Evolutionary conservation across 2,797 vertebrate genomes (phyloP).

Genomic region (Poecilia gillii): DNA sequence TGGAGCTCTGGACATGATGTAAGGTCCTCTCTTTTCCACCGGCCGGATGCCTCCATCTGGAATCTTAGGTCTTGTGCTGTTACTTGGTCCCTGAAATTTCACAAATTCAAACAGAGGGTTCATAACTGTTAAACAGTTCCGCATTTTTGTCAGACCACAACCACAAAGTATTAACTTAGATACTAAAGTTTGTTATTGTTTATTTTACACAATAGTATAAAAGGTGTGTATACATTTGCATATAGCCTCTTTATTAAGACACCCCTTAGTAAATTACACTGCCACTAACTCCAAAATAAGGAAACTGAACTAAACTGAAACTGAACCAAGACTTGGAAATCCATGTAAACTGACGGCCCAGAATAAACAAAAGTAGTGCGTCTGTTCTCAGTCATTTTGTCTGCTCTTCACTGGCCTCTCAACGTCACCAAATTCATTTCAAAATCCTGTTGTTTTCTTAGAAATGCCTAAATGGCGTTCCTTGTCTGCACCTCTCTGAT

Average conservation of each 20-base stretch:
- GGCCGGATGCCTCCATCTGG: constrained; percentile 65
- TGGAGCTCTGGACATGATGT: constrained; percentile 88
- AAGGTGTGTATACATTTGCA: not conserved
- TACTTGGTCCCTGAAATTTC: constrained; percentile 44
- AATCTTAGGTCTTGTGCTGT: constrained; percentile 68
- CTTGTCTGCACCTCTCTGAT: not conserved
- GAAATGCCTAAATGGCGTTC: not conserved
- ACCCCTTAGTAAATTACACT: not conserved
- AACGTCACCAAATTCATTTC: not conserved
- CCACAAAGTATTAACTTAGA: not conserved
- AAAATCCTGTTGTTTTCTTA: not conserved
- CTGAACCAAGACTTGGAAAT: not conserved
- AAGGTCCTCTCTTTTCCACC: constrained; percentile 90
- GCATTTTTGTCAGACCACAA: not conserved
- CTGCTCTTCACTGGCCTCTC: not conserved
- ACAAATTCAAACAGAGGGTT: not conserved
- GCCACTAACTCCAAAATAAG: not conserved
- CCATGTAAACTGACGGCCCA: not conserved
- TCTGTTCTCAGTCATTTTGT: not conserved
- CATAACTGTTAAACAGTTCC: not conserved
- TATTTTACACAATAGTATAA: not conserved
- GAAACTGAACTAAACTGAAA: not conserved
- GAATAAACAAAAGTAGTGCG: too few relatives aligned
- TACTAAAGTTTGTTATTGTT: not conserved
- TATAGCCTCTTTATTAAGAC: not conserved